Evolutionary conservation across 2,888 invertebrate species (phyloP), one percentile per base, ranked within the genome.

Genomic region (Cyclophora punctaria): DNA sequence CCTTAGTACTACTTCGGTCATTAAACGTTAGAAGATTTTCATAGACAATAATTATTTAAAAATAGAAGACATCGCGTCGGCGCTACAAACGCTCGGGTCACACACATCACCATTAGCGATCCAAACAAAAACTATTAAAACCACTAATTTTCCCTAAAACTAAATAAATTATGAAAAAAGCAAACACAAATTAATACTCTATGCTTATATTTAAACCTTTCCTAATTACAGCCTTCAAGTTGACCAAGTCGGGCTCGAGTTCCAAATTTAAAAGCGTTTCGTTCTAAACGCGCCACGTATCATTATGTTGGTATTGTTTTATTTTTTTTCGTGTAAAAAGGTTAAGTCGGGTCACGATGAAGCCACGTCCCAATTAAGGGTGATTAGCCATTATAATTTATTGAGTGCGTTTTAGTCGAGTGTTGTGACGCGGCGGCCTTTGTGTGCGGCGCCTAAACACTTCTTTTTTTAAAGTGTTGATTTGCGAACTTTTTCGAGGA

Each of bases 301-400:
- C 83, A 87, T 86, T 86, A 85, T 85, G 80, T 85, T 83, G 79
- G 82, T 76, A 81, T 83, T 83, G 79, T 80, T 83, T 83, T 82
- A 76, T 83, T 80, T 73, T 79, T 83, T 81, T 78, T 68, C 67
- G 67, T 73, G 81, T 80, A 77, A 80, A 74, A 68, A 83, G 87
- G 87, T 87, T 87, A 85, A 83, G 83, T 67, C 77, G 87, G 87
- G 87, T 88, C 87, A 86, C 84, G 83, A 81, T 44, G 33, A 44
- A 44, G 34, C 44, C 34, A 73, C 76, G 78, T 37, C 37, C 87
- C 87, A 88, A 87, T 88, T 87, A 88, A 75, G 76, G 78, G 81
- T 84, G 87, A 88, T 88, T 87, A 86, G 86, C 75, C 69, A 63
- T 67, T 73, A 73, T 84, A 85, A 88, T 86, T 86, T 87, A 88